Conservation (phyloP, 2,888 invertebrate species). For the Cephus nigrinus region DNA sequence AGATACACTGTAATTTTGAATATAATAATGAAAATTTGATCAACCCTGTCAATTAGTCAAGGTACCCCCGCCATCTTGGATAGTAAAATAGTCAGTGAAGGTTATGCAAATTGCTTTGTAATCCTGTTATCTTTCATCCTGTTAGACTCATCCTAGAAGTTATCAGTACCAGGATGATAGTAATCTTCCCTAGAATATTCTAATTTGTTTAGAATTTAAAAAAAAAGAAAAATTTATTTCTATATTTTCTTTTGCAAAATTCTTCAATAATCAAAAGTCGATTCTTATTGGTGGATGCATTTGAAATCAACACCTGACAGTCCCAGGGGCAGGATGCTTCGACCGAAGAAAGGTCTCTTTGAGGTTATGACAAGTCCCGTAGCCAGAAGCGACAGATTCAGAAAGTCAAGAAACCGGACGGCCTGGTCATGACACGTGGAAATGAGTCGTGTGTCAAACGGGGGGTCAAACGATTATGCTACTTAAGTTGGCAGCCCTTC, state of each 20-base stretch:
- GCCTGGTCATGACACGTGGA: conserved; percentile 48
- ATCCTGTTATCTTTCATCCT: conserved; percentile 64
- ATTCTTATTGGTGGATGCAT: not conserved
- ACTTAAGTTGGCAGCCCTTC: not conserved
- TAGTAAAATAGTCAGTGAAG: conserved; percentile 52
- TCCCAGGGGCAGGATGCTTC: not conserved
- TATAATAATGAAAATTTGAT: not conserved
- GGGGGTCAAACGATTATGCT: not conserved
- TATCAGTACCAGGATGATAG: not conserved
- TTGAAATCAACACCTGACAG: not conserved
- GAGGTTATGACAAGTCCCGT: not conserved
- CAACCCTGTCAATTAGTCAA: not conserved
- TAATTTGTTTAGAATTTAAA: not conserved
- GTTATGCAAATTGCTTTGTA: conserved; percentile 66
- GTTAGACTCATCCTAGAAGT: conserved; percentile 50
- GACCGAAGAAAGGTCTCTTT: not conserved
- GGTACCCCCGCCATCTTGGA: not conserved
- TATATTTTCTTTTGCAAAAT: not conserved
- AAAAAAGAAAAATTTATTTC: not conserved
- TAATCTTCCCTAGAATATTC: not conserved
- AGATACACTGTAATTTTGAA: not conserved
- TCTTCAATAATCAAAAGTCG: not conserved
- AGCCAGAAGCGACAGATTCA: not conserved
- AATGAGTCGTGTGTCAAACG: conserved; percentile 37
- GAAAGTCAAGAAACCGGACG: not conserved